Conservation (phyloP, 2,888 invertebrate genomes). For the Pegoplata infirma region DNA sequence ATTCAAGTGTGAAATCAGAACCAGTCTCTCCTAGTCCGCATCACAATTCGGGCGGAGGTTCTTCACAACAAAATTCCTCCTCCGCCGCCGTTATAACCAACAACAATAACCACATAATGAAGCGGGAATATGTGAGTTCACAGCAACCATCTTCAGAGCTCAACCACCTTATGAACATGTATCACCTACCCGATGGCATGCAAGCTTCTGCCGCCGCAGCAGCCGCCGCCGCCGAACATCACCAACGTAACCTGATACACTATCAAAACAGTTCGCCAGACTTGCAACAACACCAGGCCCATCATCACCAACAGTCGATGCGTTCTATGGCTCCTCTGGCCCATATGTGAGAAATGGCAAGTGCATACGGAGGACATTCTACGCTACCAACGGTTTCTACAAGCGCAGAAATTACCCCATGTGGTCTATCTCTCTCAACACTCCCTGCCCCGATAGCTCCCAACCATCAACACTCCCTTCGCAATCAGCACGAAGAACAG, state of each 20-base stretch:
- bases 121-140: constrained; percentile 83
- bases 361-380: constrained; percentile 73
- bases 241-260: constrained; percentile 77
- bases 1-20: constrained; percentile 93
- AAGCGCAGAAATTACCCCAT: constrained; percentile 59
- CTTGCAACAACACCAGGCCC: constrained; percentile 75
- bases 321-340: constrained; percentile 78
- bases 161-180: constrained; percentile 84
- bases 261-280: constrained; percentile 78
- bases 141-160: constrained; percentile 81
- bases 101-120: constrained; percentile 79
- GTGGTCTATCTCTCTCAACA: constrained; percentile 49
- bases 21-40: constrained; percentile 89
- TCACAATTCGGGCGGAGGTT: constrained; percentile 64
- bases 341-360: constrained; percentile 79
- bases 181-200: constrained; percentile 82
- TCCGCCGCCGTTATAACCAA: constrained; percentile 79
- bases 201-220: constrained; percentile 80
- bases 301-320: constrained; percentile 77
- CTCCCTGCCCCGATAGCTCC: constrained; percentile 53
- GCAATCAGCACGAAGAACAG: constrained; percentile 37
- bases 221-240: constrained; percentile 74
- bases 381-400: constrained; percentile 63
- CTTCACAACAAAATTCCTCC: constrained; percentile 71
- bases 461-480: constrained; percentile 53